A percentile compares a stretch with the other conserved stretches of the same genome.
Evolutionary conservation across 2,113 vertebrate species (phyloP).

Genomic region (Barbus barbus): DNA sequence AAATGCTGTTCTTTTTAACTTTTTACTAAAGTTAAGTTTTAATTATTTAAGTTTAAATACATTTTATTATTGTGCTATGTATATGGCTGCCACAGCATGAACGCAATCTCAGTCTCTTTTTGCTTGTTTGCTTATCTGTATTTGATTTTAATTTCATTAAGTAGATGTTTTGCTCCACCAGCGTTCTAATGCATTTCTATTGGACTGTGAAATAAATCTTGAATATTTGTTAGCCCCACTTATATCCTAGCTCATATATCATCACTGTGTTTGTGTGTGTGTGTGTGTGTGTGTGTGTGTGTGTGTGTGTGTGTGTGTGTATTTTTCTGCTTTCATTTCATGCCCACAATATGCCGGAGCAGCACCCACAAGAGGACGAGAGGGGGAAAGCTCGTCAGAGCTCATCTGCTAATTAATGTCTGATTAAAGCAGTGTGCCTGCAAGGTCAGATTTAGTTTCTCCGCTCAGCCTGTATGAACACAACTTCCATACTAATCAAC

Average conservation of each 20-base stretch:
- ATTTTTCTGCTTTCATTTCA: conserved; percentile 1
- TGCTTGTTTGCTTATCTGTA: conserved; percentile 4
- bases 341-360: conserved; percentile 32
- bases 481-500: conserved; percentile 34
- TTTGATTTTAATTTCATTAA: conserved; percentile 15
- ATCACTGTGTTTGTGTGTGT: neutral
- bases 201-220: conserved; percentile 22
- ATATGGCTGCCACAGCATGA: neutral
- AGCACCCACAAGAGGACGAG: conserved; percentile 18
- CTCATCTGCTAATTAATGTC: conserved; percentile 48
- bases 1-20: too few species aligned
- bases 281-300: neutral
- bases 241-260: neutral
- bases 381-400: conserved; percentile 28
- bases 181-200: neutral
- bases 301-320: neutral
- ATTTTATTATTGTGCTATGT: too few species aligned
- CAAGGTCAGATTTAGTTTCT: conserved; percentile 26
- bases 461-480: conserved; percentile 20
- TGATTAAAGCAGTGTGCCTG: conserved; percentile 41
- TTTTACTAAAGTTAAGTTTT: too few species aligned
- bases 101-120: neutral
- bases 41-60: too few species aligned
- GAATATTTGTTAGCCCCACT: conserved; percentile 3
- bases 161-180: neutral